Base-by-base conservation (phyloP, 2,113 vertebrate genomes). In the Semnornis frantzii region DNA sequence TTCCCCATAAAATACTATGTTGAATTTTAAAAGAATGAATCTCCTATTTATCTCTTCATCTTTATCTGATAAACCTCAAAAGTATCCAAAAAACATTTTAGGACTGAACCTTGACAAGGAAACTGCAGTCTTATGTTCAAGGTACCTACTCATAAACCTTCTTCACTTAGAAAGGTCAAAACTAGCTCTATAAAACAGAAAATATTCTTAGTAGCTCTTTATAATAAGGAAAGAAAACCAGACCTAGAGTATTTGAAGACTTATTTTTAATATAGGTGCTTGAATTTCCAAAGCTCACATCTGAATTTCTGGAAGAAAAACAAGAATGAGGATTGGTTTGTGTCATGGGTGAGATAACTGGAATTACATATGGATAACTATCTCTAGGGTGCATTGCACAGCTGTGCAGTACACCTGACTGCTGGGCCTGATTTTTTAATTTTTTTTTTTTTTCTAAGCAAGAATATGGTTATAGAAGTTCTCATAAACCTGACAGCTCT, bases 371-470 rank as follows among this genome's bases (percentile, higher is more conserved):
- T 31, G 71, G 7, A 15, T 62, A 92, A 72, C n/a, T 81, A 34
- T 60, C 69, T 94, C 73, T n/a, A 44, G 83, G 30, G 54, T 69
- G 7, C 34, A 64, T 39, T 0, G 0, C 42, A 87, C 37, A 74
- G 64, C 69, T 81, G 60, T 24, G 21, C 3, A 5, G 19, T 44
- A 74, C 48, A 74, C 15, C 37, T 64, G 66, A 63, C 46, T 83
- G 31, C 33, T 55, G 81, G 37, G n/a, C 11, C 24, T 85, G 34
- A 55, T 21, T 39, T 46, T 46, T 46, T 11, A 37, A 42, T 42
- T 42, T 39, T 39, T 39, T 93, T 89, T 89, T 60, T 77, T 76
- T 90, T 92, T 87, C 85, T 52, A 90, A 89, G 70, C 12, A 37
- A 65, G 73, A 8, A 82, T 91, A 90, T 64, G n/a, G 88, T 27